These are phyloP conservation scores for Phymastichus coffea DNA, from an alignment of 1,140 invertebrate genomes.

Conservation along the genomic window DNA sequence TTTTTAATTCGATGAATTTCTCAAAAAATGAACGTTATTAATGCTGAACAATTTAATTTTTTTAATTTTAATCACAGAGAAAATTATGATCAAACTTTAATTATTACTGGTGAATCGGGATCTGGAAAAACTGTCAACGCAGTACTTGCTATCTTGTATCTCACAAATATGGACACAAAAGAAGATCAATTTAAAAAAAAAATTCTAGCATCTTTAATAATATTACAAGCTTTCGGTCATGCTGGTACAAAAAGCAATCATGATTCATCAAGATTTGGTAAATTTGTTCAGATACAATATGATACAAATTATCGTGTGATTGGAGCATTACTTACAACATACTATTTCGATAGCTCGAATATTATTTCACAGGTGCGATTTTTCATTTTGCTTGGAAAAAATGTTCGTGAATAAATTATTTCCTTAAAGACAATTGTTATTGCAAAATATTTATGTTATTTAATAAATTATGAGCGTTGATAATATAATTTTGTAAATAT, in stretches of 20 bases:
- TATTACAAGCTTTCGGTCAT: slow-evolving; percentile 99
- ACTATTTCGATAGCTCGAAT: slow-evolving; percentile 94
- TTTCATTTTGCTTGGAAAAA: too few relatives aligned
- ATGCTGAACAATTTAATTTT: background rate
- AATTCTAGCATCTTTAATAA: slow-evolving; percentile 94
- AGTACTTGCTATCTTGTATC: slow-evolving; percentile 97
- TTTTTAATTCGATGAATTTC: background rate
- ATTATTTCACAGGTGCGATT: slow-evolving; percentile 79
- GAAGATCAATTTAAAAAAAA: slow-evolving; percentile 95
- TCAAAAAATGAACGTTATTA: background rate
- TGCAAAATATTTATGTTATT: background rate
- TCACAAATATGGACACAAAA: slow-evolving; percentile 90
- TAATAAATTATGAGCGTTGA: too few relatives aligned
- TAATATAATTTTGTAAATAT: too few relatives aligned
- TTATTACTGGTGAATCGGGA: slow-evolving; percentile 94
- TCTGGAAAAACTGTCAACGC: slow-evolving; percentile 98
- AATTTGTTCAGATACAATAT: slow-evolving; percentile 95
- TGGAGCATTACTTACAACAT: slow-evolving; percentile 96
- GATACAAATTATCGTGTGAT: slow-evolving; percentile 79
- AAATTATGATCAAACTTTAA: slow-evolving; percentile 92
- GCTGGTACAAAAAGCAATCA: slow-evolving; percentile 98
- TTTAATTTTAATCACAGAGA: slow-evolving; percentile 62
- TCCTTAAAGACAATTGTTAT: too few relatives aligned
- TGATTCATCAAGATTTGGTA: slow-evolving; percentile 95
- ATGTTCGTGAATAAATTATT: too few relatives aligned